These are phyloP conservation scores for Alfaro cultratus DNA, from an alignment of 2,797 vertebrate genomes.

Conservation along the genomic window DNA sequence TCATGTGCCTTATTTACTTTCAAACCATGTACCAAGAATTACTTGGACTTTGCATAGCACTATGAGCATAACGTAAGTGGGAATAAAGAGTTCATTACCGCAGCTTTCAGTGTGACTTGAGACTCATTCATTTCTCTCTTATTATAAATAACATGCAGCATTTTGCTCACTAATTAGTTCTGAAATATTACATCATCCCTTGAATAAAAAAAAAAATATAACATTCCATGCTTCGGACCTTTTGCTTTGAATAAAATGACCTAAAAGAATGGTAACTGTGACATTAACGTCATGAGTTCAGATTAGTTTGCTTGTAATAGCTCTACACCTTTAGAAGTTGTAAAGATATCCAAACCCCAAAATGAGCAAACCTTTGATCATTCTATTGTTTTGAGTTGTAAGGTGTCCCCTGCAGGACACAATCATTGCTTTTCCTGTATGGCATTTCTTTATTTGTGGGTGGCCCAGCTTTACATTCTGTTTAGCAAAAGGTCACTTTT, in stretches of 20 bases:
- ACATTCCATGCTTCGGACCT: neutral
- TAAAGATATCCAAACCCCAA: neutral
- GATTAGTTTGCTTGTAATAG: neutral
- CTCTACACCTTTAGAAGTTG: neutral
- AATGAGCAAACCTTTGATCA: neutral
- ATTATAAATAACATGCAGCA: neutral
- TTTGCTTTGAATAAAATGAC: neutral
- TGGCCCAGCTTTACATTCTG: conserved; percentile 6
- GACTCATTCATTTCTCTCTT: neutral
- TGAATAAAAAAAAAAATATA: neutral
- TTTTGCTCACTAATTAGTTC: neutral
- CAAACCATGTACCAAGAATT: neutral
- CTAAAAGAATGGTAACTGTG: neutral
- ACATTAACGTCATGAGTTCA: neutral
- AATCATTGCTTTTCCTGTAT: conserved; percentile 1
- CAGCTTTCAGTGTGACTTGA: neutral
- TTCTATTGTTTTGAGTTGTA: conserved; percentile 1
- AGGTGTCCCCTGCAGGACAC: conserved; percentile 3
- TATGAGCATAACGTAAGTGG: neutral
- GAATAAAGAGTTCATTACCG: neutral
- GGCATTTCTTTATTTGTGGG: neutral
- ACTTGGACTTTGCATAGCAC: neutral
- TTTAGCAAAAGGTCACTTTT: conserved; percentile 51
- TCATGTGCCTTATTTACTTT: neutral
- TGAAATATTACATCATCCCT: neutral